Evolutionary conservation across 2,888 invertebrate genomes (phyloP).

Genomic region (Andrena minutula): DNA sequence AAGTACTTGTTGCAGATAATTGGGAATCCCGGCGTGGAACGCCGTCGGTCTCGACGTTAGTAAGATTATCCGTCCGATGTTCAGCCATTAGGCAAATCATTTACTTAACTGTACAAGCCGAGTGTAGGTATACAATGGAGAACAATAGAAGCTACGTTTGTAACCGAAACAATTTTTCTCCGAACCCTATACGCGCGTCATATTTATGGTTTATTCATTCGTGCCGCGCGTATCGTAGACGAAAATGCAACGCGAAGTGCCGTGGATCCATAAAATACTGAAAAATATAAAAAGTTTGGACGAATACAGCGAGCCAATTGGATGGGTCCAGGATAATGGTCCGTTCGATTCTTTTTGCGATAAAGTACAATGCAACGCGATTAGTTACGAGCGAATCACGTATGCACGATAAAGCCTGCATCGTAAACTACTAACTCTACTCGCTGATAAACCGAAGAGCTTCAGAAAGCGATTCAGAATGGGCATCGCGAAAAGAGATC

Average conservation of each 20-base stretch:
- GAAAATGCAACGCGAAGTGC: conserved; percentile 12
- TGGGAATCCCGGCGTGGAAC: conserved; percentile 37
- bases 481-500: no score
- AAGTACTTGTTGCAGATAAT: conserved; percentile 34
- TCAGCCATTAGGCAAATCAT: conserved; percentile 38
- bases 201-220: conserved; percentile 13
- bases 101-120: conserved; percentile 20
- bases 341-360: background rate
- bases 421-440: no score
- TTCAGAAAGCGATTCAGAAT: background rate
- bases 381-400: background rate
- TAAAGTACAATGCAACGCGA: background rate
- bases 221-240: background rate
- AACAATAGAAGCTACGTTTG: background rate
- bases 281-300: conserved; percentile 21
- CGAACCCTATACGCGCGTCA: background rate
- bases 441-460: background rate
- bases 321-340: conserved; percentile 1
- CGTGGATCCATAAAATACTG: background rate
- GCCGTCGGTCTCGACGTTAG: conserved; percentile 3
- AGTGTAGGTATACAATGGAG: background rate
- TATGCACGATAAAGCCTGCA: background rate
- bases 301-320: conserved; percentile 17
- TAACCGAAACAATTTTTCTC: conserved; percentile 7
- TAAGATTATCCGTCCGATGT: conserved; percentile 43